phyloP scores from a whole-genome alignment of 2,797 vertebrate species.

The Propithecus perrieri region DNA sequence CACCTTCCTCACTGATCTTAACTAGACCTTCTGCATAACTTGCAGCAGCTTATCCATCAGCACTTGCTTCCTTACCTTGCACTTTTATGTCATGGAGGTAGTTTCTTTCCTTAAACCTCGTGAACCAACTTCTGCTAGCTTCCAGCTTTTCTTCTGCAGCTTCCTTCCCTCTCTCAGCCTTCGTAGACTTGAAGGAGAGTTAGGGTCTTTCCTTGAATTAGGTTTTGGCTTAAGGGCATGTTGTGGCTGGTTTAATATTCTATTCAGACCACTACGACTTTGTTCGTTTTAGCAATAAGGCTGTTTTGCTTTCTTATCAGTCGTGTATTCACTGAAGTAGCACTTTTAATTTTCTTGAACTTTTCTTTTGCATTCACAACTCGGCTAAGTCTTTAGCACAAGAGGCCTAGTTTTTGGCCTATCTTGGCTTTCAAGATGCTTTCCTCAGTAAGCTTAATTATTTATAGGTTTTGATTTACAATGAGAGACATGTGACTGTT shows the following conservation, averaged over 20 bases:
- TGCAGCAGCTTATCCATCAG: not conserved
- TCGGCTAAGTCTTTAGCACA: no score
- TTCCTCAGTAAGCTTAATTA: no score
- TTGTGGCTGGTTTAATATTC: not conserved
- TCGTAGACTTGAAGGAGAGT: not conserved
- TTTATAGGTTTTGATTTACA: no score
- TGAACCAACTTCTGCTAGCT: not conserved
- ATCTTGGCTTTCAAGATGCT: no score
- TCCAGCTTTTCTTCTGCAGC: not conserved
- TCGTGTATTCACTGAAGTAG: not conserved
- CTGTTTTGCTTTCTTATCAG: not conserved
- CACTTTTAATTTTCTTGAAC: no score
- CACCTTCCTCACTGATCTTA: not conserved
- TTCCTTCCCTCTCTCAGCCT: not conserved
- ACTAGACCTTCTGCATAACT: not conserved
- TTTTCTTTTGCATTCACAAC: no score
- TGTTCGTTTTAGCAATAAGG: not conserved
- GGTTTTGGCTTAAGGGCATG: not conserved
- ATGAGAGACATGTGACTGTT: no score
- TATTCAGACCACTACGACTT: not conserved
- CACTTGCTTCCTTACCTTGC: not conserved
- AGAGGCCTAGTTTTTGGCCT: no score
- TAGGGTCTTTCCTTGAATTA: not conserved
- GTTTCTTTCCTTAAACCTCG: not conserved
- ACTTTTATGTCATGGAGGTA: not conserved